Evolutionary conservation across 2,113 vertebrate species (phyloP), one percentile per base, ranked within the genome.

Genomic region (Hypomesus transpacificus): DNA sequence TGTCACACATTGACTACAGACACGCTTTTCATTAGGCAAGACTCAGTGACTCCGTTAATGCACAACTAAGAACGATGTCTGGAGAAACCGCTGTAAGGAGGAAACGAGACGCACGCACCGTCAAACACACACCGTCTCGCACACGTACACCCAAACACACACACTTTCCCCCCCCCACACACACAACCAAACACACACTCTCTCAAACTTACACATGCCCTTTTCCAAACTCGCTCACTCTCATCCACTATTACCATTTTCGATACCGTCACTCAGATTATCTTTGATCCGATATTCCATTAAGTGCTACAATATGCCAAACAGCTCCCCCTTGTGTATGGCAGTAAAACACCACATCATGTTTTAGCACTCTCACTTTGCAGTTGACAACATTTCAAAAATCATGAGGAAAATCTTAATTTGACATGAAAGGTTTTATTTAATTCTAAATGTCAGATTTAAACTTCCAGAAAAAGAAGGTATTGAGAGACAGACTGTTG

Each of bases 271-370:
- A 7, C 54, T 18, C 54, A 18, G 16, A 56, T 56, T 16, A 56
- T 56, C 1, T 46, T 13, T 7, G 39, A 46, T 46, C 4, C 9
- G 2, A 56, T 56, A 6, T 20, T 59, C 18, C 56, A 71, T 39
- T 14, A 61, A 69, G 46, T 58, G 66, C 22, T 62, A 20, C 21
- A 52, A 22, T 66, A 74, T 70, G 78, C 16, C 28, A 79, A 73
- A 70, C 81, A 87, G 88, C 87, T 67, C 81, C 84, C 78, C 82
- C 87, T 87, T 77, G 69, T 88, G 87, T 56, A n/a, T 59, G n/a
- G 4, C 9, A 62, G 73, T 13, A 52, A 69, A 21, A 69, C 59
- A 71, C 22, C 54, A 66, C 74, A 73, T 31, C 26, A 22, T 9
- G 24, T 14, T 66, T 54, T 34, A 34, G 63, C 39, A 13, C 66